phyloP scores from a whole-genome alignment of 2,113 vertebrate genomes.

The Brachirus orientalis region DNA sequence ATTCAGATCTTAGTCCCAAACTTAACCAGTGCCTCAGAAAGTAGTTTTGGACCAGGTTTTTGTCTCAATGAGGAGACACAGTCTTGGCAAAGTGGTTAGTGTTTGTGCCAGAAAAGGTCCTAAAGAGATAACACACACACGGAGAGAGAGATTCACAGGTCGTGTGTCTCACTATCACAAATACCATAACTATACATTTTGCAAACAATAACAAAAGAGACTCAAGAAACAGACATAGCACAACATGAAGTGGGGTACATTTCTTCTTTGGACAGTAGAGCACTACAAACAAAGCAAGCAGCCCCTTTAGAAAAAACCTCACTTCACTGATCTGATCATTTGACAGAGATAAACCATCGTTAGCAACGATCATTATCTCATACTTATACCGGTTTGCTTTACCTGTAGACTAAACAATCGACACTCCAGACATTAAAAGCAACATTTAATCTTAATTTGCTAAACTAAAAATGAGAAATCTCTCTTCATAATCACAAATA shows the following conservation, averaged over 20 bases:
- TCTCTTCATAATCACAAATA: conserved; percentile 28
- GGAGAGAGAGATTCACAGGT: no score
- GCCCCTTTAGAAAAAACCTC: conserved; percentile 2
- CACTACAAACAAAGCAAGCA: conserved; percentile 44
- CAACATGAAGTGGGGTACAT: conserved; percentile 46
- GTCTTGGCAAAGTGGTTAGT: no score
- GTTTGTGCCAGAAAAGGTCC: no score
- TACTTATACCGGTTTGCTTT: conserved; percentile 15
- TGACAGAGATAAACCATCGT: conserved; percentile 35
- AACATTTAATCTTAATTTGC: conserved; percentile 34
- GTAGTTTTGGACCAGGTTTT: no score
- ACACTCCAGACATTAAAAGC: conserved; percentile 48
- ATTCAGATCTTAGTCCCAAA: no score
- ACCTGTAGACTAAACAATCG: conserved; percentile 52
- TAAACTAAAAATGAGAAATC: conserved; percentile 24
- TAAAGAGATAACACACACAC: no score
- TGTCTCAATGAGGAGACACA: no score
- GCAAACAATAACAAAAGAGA: conserved; percentile 5
- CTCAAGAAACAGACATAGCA: conserved; percentile 35
- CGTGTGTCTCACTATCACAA: no score
- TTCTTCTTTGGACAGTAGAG: conserved; percentile 55
- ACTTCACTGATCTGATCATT: conserved; percentile 10
- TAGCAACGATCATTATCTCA: conserved; percentile 23
- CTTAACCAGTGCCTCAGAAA: no score
- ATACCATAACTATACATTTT: no score